phyloP scores from a whole-genome alignment of 2,113 vertebrate genomes.

The Chaetops frenatus region DNA sequence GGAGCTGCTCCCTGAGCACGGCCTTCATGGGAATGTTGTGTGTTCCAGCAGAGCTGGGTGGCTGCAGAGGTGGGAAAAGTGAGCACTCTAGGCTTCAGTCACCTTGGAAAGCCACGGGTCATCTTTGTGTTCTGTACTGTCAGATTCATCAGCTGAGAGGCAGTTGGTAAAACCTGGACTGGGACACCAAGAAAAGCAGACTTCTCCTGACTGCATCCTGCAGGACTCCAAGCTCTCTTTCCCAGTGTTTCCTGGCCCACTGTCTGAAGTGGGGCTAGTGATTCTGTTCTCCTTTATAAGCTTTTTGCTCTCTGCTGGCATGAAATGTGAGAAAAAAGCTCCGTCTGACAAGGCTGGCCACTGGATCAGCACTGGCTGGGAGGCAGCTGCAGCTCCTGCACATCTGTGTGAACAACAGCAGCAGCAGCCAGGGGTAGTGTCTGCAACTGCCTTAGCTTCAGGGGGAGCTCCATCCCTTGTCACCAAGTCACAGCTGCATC shows the following conservation, averaged over 20 bases:
- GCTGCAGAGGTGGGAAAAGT: background rate
- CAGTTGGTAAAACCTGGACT: background rate
- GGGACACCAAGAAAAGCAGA: background rate
- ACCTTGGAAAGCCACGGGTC: background rate
- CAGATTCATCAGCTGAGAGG: background rate
- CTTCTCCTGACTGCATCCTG: background rate
- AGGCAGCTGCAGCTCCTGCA: background rate
- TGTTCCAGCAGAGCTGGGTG: background rate
- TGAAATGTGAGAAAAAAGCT: background rate
- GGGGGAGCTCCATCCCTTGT: background rate
- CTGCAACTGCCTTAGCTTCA: background rate
- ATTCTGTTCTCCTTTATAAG: background rate
- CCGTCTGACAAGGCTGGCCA: background rate
- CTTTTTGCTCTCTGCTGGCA: background rate
- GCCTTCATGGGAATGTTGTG: background rate
- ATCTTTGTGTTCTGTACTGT: background rate
- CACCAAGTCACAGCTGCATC: background rate
- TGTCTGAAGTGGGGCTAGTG: background rate
- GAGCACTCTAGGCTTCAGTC: background rate
- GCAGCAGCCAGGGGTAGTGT: background rate
- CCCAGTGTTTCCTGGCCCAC: background rate
- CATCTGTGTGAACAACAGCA: background rate
- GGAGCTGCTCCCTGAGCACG: background rate
- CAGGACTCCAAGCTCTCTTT: background rate
- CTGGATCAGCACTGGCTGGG: background rate